Percentiles rank a stretch among this genome's conserved stretches.
Conservation (phyloP, 2,113 vertebrate species). For the Pleuronectes platessa region DNA sequence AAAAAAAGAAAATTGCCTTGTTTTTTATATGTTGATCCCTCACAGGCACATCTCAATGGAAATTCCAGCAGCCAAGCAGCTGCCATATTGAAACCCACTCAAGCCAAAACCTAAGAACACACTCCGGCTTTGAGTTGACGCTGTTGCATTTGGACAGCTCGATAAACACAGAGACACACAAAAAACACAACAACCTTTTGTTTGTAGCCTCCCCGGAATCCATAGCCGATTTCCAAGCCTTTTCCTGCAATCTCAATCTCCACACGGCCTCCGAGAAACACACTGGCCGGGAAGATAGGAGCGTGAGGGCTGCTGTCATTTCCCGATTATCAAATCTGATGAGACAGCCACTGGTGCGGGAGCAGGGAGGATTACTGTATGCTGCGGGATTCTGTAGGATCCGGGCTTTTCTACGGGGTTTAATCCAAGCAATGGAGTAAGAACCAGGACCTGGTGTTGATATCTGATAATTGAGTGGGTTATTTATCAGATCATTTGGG, state of each 20-base stretch:
- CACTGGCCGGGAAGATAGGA: constrained; percentile 68
- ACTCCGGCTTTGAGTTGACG: constrained; percentile 34
- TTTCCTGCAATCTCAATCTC: constrained; percentile 63
- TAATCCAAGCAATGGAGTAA: constrained; percentile 28
- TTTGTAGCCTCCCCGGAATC: no score
- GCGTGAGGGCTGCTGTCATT: constrained; percentile 67
- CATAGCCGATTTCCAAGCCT: constrained; percentile 21
- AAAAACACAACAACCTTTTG: not conserved
- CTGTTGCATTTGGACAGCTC: not conserved
- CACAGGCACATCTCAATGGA: not conserved
- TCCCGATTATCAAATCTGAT: constrained; percentile 72
- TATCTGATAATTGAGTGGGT: constrained; percentile 20
- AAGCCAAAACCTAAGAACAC: constrained; percentile 49
- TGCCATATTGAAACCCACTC: constrained; percentile 53
- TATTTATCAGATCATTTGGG: constrained; percentile 20
- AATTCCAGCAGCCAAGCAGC: constrained; percentile 30
- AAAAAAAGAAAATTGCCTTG: no score
- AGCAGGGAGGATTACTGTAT: constrained; percentile 42
- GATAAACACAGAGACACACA: no score
- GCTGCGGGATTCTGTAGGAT: constrained; percentile 22
- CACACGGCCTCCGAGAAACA: constrained; percentile 55
- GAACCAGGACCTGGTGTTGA: constrained; percentile 15
- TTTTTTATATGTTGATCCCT: no score
- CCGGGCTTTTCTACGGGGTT: constrained; percentile 31
- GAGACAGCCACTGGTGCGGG: constrained; percentile 56